Conservation (phyloP, 2,888 invertebrate species). For the Campoplex capitator region DNA sequence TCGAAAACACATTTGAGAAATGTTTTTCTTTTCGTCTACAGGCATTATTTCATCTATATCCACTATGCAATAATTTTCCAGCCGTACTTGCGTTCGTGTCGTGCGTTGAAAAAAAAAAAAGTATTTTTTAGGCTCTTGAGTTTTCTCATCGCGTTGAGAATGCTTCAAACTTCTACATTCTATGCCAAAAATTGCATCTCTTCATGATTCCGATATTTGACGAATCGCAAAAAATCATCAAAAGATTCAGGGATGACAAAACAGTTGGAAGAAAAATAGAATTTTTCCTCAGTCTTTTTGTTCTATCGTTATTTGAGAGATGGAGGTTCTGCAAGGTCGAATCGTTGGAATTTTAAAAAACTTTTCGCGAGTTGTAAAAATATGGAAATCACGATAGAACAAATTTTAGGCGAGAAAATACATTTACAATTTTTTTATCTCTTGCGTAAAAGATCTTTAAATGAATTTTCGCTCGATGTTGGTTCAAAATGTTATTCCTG, state of each 20-base stretch:
- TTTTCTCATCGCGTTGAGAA: neutral
- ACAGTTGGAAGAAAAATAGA: neutral
- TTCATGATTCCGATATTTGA: neutral
- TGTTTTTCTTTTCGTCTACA: neutral
- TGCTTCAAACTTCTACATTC: neutral
- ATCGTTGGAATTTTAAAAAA: neutral
- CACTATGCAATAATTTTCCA: conserved; percentile 12
- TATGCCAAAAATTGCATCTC: neutral
- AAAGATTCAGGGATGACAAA: neutral
- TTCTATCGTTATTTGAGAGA: no score
- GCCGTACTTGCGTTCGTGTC: conserved; percentile 27
- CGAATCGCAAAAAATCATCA: neutral
- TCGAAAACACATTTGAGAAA: neutral
- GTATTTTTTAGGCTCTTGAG: neutral
- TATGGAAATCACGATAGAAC: neutral
- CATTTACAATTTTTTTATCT: neutral
- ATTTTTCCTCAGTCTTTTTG: neutral
- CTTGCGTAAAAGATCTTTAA: neutral
- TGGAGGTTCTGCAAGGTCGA: no score
- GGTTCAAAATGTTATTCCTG: neutral
- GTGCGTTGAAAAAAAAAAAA: neutral
- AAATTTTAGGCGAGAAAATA: neutral
- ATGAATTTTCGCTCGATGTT: neutral
- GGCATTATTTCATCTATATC: neutral
- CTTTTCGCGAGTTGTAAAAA: neutral